Percentiles rank a stretch among this genome's conserved stretches.
phyloP scores from a whole-genome alignment of 2,888 invertebrate genomes.

The Polyommatus iphigenia region DNA sequence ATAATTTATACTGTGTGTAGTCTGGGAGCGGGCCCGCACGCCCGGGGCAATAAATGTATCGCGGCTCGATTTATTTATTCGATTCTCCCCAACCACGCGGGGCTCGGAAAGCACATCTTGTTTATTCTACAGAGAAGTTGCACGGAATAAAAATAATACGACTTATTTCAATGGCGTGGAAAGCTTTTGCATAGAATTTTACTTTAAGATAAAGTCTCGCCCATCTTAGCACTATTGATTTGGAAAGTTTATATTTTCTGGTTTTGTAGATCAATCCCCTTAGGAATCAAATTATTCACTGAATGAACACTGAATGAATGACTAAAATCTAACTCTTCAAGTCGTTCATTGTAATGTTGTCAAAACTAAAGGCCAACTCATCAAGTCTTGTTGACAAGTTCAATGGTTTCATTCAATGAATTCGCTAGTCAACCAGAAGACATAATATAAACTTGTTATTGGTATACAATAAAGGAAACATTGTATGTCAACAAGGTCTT shows the following conservation, averaged over 20 bases:
- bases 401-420: too few species aligned
- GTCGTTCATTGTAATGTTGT: too few species aligned
- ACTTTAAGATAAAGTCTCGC: not conserved
- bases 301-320: too few species aligned
- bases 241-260: not conserved
- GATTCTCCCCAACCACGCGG: conserved; percentile 12
- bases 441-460: too few species aligned
- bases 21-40: conserved; percentile 27
- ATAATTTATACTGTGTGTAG: not conserved
- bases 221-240: not conserved
- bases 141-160: conserved; percentile 8
- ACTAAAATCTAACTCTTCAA: too few species aligned
- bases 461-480: not conserved
- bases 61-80: conserved; percentile 33
- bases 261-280: not conserved
- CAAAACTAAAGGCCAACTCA: too few species aligned
- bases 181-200: not conserved
- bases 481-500: not conserved
- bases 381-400: too few species aligned
- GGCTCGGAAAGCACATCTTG: conserved; percentile 20
- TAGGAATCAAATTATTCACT: too few species aligned
- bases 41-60: conserved; percentile 33
- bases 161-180: conserved; percentile 13
- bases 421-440: too few species aligned
- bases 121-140: conserved; percentile 25